Percentiles rank a stretch among this genome's conserved stretches.
These are phyloP conservation scores for Tiliacea citrago DNA, from an alignment of 2,888 invertebrate species.

Conservation along the genomic window DNA sequence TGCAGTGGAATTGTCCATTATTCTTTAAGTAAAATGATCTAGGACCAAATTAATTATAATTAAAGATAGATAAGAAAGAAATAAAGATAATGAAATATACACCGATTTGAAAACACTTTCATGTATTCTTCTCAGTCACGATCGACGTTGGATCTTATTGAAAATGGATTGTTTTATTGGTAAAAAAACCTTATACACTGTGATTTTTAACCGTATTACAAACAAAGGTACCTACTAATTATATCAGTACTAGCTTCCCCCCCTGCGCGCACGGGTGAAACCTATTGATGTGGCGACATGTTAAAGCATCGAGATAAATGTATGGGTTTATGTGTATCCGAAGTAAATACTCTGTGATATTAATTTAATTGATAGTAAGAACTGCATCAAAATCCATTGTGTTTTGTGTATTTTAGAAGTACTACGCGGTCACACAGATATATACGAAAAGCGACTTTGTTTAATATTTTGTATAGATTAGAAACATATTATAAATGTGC, in stretches of 20 bases:
- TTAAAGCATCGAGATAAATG: not conserved
- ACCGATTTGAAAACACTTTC: no score
- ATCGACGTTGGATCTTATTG: not conserved
- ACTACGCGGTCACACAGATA: not conserved
- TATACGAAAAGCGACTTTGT: not conserved
- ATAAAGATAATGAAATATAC: no score
- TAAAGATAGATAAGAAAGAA: no score
- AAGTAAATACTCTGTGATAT: not conserved
- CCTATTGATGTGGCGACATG: not conserved
- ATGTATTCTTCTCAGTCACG: no score
- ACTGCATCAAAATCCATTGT: no score
- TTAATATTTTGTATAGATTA: not conserved
- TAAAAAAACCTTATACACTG: no score
- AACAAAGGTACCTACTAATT: not conserved
- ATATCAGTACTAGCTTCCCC: not conserved
- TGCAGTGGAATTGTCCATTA: not conserved
- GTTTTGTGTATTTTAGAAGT: no score
- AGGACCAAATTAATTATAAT: not conserved
- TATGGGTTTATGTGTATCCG: not conserved
- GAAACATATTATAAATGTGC: not conserved
- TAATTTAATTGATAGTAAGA: not conserved
- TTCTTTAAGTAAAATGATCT: not conserved
- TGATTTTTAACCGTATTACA: not conserved
- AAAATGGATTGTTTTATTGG: not conserved
- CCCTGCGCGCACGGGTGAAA: no score